These are phyloP conservation scores for Smittia aterrima DNA, from an alignment of 2,888 invertebrate genomes.

Conservation along the genomic window DNA sequence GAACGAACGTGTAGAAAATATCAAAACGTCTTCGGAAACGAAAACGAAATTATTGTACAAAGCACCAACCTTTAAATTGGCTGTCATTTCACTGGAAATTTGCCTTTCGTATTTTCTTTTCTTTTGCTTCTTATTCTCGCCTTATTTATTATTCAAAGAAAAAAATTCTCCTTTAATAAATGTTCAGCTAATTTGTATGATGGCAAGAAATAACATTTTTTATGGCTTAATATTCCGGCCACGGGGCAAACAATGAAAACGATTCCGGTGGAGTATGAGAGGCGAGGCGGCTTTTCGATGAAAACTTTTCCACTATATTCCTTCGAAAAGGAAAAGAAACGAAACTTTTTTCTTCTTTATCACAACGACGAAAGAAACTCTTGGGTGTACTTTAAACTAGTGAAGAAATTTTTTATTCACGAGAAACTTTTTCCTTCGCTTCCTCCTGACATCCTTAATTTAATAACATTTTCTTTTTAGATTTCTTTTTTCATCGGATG, in stretches of 20 bases:
- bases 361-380: background rate
- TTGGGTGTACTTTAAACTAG: background rate
- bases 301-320: background rate
- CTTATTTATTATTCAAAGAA: slow-evolving; percentile 29
- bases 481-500: background rate
- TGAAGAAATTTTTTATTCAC: slow-evolving; percentile 2
- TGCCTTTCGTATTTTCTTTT: slow-evolving; percentile 23
- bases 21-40: slow-evolving; percentile 11
- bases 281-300: too few relatives aligned
- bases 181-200: slow-evolving; percentile 32
- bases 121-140: background rate
- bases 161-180: slow-evolving; percentile 28
- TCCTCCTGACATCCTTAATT: slow-evolving; percentile 6
- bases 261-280: background rate
- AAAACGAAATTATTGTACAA: background rate
- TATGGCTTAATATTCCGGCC: slow-evolving; percentile 29
- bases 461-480: slow-evolving; percentile 27
- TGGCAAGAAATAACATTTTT: slow-evolving; percentile 23
- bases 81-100: slow-evolving; percentile 38
- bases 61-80: slow-evolving; percentile 38
- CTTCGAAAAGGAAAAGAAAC: background rate
- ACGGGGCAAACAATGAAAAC: background rate
- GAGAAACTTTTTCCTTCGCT: background rate
- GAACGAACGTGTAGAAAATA: slow-evolving; percentile 30
- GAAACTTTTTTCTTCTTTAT: slow-evolving; percentile 23